phyloP scores from a whole-genome alignment of 2,113 vertebrate species.

The Coturnix japonica region DNA sequence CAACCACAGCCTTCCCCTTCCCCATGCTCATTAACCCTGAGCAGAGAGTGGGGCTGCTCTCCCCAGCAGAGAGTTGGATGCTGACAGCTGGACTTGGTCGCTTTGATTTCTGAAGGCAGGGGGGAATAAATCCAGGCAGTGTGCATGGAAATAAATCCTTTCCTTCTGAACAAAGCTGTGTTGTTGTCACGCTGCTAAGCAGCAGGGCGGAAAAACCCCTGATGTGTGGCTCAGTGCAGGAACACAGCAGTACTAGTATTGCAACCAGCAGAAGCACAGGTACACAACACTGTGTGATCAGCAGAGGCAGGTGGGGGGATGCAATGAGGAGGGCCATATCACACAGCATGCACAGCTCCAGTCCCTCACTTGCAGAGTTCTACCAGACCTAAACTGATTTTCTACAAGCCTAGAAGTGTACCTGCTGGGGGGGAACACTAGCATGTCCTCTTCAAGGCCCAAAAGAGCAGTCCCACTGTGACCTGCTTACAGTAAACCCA shows the following conservation, averaged over 20 bases:
- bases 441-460: not conserved
- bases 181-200: not conserved
- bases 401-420: not conserved
- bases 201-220: not conserved
- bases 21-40: not conserved
- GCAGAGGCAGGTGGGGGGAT: not conserved
- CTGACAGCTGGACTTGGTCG: not conserved
- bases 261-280: not conserved
- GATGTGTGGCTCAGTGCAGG: not conserved
- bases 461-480: accelerated
- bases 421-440: not conserved
- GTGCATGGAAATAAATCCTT: slow-evolving; percentile 26
- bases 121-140: not conserved
- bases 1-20: not conserved
- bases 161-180: not conserved
- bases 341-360: accelerated
- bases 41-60: not conserved
- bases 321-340: accelerated
- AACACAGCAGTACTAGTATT: not conserved
- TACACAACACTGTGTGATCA: not conserved
- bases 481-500: accelerated
- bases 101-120: accelerated
- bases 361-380: not conserved
- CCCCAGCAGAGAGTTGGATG: not conserved
- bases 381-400: not conserved